phyloP scores from a whole-genome alignment of 2,888 invertebrate genomes.

The Amiota communis region DNA sequence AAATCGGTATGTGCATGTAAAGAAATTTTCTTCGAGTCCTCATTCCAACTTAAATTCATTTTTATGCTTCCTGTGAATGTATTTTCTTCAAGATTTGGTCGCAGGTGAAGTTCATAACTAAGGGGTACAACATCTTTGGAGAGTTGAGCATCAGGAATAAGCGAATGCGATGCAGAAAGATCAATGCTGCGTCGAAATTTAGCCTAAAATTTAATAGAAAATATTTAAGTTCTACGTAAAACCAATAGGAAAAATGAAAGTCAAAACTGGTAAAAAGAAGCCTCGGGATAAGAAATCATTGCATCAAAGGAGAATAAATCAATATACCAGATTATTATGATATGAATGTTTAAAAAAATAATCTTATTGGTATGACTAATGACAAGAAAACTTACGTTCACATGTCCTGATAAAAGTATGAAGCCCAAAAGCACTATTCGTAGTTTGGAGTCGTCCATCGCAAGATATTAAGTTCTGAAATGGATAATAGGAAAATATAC shows the following conservation, averaged over 20 bases:
- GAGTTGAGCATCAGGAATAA: slow-evolving; percentile 79
- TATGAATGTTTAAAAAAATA: too few relatives aligned
- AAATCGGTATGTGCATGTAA: slow-evolving; percentile 81
- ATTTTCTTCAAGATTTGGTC: slow-evolving; percentile 79
- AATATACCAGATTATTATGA: background rate
- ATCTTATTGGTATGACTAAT: too few relatives aligned
- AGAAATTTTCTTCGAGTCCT: slow-evolving; percentile 77
- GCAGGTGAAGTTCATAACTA: slow-evolving; percentile 79
- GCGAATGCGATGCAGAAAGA: slow-evolving; percentile 79
- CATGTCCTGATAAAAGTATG: too few relatives aligned
- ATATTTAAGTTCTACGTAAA: background rate
- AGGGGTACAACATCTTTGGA: slow-evolving; percentile 79
- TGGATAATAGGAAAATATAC: too few relatives aligned
- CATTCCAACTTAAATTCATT: slow-evolving; percentile 81
- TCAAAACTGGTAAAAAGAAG: too few relatives aligned
- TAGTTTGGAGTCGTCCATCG: too few relatives aligned
- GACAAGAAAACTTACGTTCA: too few relatives aligned
- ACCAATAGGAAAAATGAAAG: too few relatives aligned
- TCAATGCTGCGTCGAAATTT: slow-evolving; percentile 79
- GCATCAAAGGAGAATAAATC: too few relatives aligned
- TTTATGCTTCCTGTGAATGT: slow-evolving; percentile 80
- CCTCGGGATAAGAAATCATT: too few relatives aligned
- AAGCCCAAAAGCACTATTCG: too few relatives aligned
- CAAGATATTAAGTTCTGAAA: too few relatives aligned
- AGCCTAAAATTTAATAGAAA: slow-evolving; percentile 44